These are phyloP conservation scores for Sebastes umbrosus DNA, from an alignment of 2,797 vertebrate genomes.

Conservation along the genomic window DNA sequence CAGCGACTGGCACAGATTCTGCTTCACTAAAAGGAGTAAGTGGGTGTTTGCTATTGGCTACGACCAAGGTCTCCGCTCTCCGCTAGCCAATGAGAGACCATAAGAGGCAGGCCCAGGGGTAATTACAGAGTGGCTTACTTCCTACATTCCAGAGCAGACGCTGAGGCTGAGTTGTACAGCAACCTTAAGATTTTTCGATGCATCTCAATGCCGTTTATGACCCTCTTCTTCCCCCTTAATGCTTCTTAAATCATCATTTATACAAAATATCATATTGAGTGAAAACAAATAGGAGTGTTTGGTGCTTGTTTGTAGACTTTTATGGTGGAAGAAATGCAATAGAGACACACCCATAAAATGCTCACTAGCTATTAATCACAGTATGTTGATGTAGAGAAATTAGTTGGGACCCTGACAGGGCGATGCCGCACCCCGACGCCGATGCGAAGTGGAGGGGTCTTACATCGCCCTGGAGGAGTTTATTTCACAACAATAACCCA, in stretches of 20 bases:
- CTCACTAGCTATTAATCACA: background rate
- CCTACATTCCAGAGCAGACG: conserved; percentile 70
- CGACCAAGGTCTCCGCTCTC: background rate
- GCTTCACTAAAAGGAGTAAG: conserved; percentile 9
- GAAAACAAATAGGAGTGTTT: background rate
- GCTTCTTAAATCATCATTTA: background rate
- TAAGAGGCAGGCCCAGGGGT: conserved; percentile 23
- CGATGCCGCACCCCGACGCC: too few species aligned
- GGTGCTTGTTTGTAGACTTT: background rate
- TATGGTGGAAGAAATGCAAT: background rate
- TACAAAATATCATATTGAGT: background rate
- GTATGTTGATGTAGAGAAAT: background rate
- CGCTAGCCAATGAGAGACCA: conserved; percentile 49
- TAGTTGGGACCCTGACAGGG: too few species aligned
- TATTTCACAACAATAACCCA: too few species aligned
- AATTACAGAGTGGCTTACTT: conserved; percentile 75
- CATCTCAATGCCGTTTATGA: background rate
- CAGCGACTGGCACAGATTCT: conserved; percentile 54
- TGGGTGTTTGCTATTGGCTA: conserved; percentile 34
- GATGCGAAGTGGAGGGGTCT: too few species aligned
- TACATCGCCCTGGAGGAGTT: too few species aligned
- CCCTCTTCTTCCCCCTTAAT: background rate
- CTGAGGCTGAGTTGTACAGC: conserved; percentile 43
- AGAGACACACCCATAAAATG: background rate
- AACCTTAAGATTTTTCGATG: conserved; percentile 5